Conservation (phyloP, 2,113 vertebrate genomes). For the Galbula dea region DNA sequence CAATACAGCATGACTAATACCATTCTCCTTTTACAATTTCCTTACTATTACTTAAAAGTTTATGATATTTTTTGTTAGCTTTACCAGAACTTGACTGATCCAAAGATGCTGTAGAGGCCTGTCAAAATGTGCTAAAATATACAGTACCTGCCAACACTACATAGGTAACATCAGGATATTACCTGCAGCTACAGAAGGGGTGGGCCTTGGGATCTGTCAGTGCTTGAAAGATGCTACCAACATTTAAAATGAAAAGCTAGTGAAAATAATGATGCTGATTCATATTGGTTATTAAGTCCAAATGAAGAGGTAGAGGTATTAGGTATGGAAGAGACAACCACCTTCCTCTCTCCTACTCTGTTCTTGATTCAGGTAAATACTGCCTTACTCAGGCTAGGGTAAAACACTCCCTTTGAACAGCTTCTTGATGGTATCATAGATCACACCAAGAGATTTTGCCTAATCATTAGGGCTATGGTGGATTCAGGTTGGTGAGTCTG, state of each 20-base stretch:
- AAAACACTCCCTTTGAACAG: not conserved
- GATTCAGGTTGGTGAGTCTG: not conserved
- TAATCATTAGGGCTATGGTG: not conserved
- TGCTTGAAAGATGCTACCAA: slow-evolving; percentile 13
- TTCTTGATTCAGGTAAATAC: not conserved
- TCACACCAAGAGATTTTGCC: not conserved
- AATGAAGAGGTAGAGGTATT: not conserved
- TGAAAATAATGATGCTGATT: not conserved
- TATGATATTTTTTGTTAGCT: slow-evolving; percentile 40
- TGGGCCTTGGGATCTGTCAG: slow-evolving; percentile 12
- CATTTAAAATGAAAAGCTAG: not conserved
- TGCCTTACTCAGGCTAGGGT: not conserved
- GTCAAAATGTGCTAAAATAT: slow-evolving; percentile 67
- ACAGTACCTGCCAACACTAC: slow-evolving; percentile 51
- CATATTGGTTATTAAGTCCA: not conserved
- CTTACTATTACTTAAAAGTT: slow-evolving; percentile 9
- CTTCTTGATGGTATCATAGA: not conserved
- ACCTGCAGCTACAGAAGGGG: slow-evolving; percentile 42
- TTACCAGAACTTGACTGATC: slow-evolving; percentile 57
- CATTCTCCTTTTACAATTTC: not conserved
- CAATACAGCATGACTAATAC: not conserved
- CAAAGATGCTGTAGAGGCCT: slow-evolving; percentile 14
- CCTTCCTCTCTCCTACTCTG: not conserved
- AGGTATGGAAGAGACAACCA: not conserved
- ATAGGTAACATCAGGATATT: slow-evolving; percentile 35